Percentiles rank a stretch among this genome's conserved stretches.
These are phyloP conservation scores for Megalopta genalis DNA, from an alignment of 1,140 invertebrate species.

Conservation along the genomic window DNA sequence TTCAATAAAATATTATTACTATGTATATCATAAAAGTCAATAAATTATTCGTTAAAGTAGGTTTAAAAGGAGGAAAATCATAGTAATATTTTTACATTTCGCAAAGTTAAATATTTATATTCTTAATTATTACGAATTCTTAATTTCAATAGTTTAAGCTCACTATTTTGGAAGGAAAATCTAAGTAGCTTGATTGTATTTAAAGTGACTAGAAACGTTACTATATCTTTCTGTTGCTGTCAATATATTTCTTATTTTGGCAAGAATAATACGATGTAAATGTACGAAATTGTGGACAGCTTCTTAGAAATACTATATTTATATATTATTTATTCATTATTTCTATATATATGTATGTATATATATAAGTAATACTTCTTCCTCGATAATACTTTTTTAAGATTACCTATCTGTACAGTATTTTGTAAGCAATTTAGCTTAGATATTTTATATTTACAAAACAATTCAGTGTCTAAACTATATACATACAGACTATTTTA, in stretches of 20 bases:
- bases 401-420: constrained; percentile 53
- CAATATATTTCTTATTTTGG: constrained; percentile 66
- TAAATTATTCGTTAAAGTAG: constrained; percentile 47
- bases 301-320: constrained; percentile 61
- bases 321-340: background rate
- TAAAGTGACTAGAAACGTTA: constrained; percentile 73
- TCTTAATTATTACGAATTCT: constrained; percentile 51
- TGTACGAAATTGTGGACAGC: constrained; percentile 73
- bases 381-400: constrained; percentile 45
- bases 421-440: constrained; percentile 40
- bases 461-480: constrained; percentile 51
- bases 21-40: constrained; percentile 34
- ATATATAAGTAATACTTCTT: constrained; percentile 56
- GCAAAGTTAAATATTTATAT: constrained; percentile 64
- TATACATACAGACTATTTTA: constrained; percentile 43
- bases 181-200: constrained; percentile 59
- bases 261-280: constrained; percentile 74
- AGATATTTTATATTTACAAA: constrained; percentile 64
- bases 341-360: constrained; percentile 11
- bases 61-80: constrained; percentile 29
- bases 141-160: constrained; percentile 58
- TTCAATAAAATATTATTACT: constrained; percentile 50
- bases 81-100: constrained; percentile 52
- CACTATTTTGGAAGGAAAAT: constrained; percentile 66
- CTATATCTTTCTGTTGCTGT: constrained; percentile 53